A percentile compares a stretch with the other conserved stretches of the same genome.
Evolutionary conservation across 30 jellyfish, hydroid and myxozoan species (phyloP).

Genomic region (Mastigias papua): DNA sequence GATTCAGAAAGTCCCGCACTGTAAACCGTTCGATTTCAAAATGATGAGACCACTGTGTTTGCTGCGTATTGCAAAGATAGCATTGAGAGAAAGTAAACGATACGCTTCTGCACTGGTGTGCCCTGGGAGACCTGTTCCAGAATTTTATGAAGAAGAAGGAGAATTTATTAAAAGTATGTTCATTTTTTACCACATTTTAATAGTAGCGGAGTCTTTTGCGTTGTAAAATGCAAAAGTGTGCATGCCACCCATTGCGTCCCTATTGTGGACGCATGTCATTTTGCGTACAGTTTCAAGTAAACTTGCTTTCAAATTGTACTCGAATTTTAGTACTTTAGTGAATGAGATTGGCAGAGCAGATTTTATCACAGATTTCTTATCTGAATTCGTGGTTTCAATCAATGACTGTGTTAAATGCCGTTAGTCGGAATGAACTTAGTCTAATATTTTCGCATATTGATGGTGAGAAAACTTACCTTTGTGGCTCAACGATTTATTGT

Average conservation of each 20-base stretch:
- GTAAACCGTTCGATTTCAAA: background rate
- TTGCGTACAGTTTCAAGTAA: background rate
- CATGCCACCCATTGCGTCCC: conserved; percentile 26
- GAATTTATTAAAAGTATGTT: background rate
- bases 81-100: background rate
- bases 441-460: too few relatives aligned
- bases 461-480: too few relatives aligned
- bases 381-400: conserved; percentile 10
- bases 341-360: background rate
- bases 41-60: background rate
- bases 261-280: background rate
- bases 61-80: background rate
- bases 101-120: background rate
- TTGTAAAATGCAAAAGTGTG: background rate
- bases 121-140: background rate
- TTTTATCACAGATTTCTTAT: background rate
- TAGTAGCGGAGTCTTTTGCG: background rate
- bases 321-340: background rate
- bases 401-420: background rate
- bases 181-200: background rate
- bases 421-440: background rate
- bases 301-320: background rate
- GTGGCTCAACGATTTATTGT: too few relatives aligned
- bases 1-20: background rate
- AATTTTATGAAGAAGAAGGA: background rate